Evolutionary conservation across 2,797 vertebrate species (phyloP), one percentile per base, ranked within the genome.

Genomic region (Silurus aristotelis): DNA sequence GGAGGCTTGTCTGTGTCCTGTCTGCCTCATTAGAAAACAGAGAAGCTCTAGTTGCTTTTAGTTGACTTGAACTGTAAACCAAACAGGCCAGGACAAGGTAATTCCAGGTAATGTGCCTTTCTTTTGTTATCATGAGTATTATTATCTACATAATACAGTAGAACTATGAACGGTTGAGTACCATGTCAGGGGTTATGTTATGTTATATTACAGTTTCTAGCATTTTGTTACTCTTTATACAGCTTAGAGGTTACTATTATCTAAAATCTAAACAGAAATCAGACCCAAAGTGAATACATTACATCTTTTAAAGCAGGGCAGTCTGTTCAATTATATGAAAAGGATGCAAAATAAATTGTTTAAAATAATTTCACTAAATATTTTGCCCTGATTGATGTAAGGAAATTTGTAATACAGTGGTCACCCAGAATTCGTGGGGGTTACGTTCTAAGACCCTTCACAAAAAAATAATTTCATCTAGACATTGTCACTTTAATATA

Each of bases 11-110:
- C 68, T 84, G 71, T 67, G 2, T 25, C 43, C 43, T 64, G 25
- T 79, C 68, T 82, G 83, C 82, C 75, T 82, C 56, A 38, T 81
- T 80, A 67, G 52, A 77, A 60, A 52, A 72, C 20, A 72, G 22
- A 67, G 46, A 78, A 63, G 22, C 38, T 72, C 52, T 46, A 76
- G n/a, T 22, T 20, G 20, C 72, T 38, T 27, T 19, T 19, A 79
- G 86, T 64, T 87, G 48, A 79, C 43, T 71, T 19, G 12, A 27
- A 81, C 7, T 77, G 52, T n/a, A 55, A 55, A 60, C 31, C 55
- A 75, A 52, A 83, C 46, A 85, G 78, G 46, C 58, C 25, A 63
- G 66, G n/a, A 73, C 78, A 46, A 31, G 7, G 12, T 25, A 70
- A 68, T 12, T 0, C 20, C 20, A 60, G 63, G 55, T 78, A 38